Conservation (phyloP, 2,113 vertebrate genomes). For the Trochalopteron elliotii region DNA sequence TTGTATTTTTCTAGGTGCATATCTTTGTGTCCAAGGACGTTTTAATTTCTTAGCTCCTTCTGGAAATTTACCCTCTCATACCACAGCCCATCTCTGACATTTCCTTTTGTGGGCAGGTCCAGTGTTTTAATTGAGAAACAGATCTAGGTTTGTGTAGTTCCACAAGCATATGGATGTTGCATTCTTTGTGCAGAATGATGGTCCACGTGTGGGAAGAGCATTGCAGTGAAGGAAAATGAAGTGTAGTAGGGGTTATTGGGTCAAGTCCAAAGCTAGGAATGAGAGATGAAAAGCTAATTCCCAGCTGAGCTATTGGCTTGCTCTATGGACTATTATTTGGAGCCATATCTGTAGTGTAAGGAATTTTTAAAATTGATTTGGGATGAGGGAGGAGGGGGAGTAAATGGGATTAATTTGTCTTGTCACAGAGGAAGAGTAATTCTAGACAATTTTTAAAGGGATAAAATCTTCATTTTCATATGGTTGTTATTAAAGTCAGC, state of each 20-base stretch:
- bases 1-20: not conserved
- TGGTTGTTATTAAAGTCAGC: not conserved
- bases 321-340: not conserved
- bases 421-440: not conserved
- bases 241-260: not conserved
- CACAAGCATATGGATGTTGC: rapidly evolving
- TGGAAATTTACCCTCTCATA: not conserved
- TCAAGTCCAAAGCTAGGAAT: not conserved
- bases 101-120: not conserved
- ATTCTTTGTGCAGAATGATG: not conserved
- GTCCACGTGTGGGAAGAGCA: rapidly evolving
- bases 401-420: not conserved
- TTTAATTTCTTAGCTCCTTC: not conserved
- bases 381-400: not conserved
- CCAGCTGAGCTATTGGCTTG: not conserved
- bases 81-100: not conserved
- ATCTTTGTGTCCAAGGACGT: not conserved
- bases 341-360: not conserved
- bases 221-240: not conserved
- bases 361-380: not conserved
- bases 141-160: not conserved
- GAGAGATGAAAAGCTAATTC: not conserved
- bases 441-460: not conserved
- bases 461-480: not conserved
- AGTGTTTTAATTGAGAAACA: not conserved